phyloP scores from a whole-genome alignment of 2,888 invertebrate species.

The Apeira syringaria region DNA sequence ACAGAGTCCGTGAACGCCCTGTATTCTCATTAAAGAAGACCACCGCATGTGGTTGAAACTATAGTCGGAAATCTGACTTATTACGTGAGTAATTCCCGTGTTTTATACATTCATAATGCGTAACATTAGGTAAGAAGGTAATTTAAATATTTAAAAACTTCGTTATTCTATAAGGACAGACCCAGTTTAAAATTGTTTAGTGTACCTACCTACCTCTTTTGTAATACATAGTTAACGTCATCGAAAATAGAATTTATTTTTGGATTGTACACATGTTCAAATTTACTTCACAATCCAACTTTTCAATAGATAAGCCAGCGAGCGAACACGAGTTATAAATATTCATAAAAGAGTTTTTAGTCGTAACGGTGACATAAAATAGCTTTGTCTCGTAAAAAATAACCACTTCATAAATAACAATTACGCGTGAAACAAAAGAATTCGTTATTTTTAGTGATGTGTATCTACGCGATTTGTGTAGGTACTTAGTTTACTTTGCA shows the following conservation, averaged over 20 bases:
- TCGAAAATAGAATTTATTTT: slow-evolving; percentile 13
- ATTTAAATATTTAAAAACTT: no score
- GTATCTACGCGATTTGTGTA: slow-evolving; percentile 5
- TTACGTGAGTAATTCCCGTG: no score
- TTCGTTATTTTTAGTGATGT: slow-evolving; percentile 54
- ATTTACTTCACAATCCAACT: slow-evolving; percentile 1
- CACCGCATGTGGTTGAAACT: no score
- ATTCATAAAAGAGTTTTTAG: slow-evolving; percentile 69
- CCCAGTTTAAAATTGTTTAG: no score
- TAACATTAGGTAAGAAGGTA: no score
- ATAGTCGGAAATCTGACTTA: no score
- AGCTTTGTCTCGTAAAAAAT: slow-evolving; percentile 72
- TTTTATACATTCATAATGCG: no score
- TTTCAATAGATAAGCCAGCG: slow-evolving; percentile 11
- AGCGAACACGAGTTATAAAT: slow-evolving; percentile 44
- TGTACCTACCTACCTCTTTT: no score
- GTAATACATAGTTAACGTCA: not conserved
- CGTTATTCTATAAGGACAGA: no score
- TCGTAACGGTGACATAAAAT: slow-evolving; percentile 74
- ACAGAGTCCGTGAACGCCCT: no score
- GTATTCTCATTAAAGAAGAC: no score
- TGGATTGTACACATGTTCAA: slow-evolving; percentile 6
- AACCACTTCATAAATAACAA: slow-evolving; percentile 64
- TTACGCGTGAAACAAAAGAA: slow-evolving; percentile 60
- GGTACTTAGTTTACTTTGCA: not conserved